Evolutionary conservation across 2,797 vertebrate species (phyloP).

Genomic region (Chelidonichthys spinosus): DNA sequence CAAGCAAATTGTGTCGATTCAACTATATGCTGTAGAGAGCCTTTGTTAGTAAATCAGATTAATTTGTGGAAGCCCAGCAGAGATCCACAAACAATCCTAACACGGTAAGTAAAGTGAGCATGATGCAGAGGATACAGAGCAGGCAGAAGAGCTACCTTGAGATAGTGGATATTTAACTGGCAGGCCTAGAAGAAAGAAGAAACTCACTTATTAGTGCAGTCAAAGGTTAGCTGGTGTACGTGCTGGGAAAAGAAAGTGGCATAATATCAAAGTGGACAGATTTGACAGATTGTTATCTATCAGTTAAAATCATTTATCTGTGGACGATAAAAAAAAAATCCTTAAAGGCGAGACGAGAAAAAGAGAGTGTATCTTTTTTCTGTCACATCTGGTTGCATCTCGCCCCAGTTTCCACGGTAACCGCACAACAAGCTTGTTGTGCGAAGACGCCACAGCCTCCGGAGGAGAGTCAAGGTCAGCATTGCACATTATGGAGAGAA

Average conservation of each 20-base stretch:
- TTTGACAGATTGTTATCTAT: conserved; percentile 16
- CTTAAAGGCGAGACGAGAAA: conserved; percentile 6
- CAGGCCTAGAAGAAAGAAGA: conserved; percentile 84
- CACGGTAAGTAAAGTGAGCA: conserved; percentile 44
- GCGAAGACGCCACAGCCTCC: conserved; percentile 38
- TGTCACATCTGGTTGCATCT: conserved; percentile 56
- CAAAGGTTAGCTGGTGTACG: conserved; percentile 28
- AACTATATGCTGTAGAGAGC: conserved; percentile 74
- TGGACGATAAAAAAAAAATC: conserved; percentile 1
- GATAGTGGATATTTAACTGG: conserved; percentile 88
- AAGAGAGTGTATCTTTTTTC: conserved; percentile 23
- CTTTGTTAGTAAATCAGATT: conserved; percentile 85
- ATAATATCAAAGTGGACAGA: conserved; percentile 16
- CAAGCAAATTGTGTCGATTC: conserved; percentile 29
- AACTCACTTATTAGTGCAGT: conserved; percentile 73
- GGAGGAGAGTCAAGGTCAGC: conserved; percentile 64
- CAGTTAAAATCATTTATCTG: background rate
- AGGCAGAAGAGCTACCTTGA: conserved; percentile 84
- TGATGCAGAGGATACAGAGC: conserved; percentile 66
- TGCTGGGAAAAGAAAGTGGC: conserved; percentile 7
- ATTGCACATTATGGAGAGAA: conserved; percentile 28
- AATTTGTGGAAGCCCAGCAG: conserved; percentile 73
- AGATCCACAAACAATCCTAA: conserved; percentile 80
- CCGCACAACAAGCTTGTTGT: conserved; percentile 21
- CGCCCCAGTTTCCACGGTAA: conserved; percentile 74